Conservation (phyloP, 2,888 invertebrate genomes). For the Baronia brevicornis region DNA sequence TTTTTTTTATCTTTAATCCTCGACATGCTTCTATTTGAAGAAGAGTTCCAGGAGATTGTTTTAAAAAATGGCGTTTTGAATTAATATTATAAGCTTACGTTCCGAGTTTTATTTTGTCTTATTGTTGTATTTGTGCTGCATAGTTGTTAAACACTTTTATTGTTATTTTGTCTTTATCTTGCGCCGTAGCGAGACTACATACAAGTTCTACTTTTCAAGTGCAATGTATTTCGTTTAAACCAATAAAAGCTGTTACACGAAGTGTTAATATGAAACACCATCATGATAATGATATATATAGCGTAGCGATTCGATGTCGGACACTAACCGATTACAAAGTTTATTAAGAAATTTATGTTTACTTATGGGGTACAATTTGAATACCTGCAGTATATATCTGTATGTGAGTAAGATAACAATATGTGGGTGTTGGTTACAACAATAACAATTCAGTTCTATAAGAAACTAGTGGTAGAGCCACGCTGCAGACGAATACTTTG, state of each 20-base stretch:
- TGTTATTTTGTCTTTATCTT: constrained; percentile 11
- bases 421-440: too few species aligned
- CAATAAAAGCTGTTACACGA: constrained; percentile 14
- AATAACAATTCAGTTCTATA: too few species aligned
- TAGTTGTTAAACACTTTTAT: constrained; percentile 14
- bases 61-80: constrained; percentile 8
- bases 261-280: constrained; percentile 15
- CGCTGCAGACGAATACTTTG: too few species aligned
- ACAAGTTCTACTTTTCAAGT: constrained; percentile 9
- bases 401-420: background rate
- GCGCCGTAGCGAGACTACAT: constrained; percentile 8
- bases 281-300: constrained; percentile 6
- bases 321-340: constrained; percentile 8
- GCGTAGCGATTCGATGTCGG: constrained; percentile 5
- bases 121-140: constrained; percentile 12
- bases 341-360: constrained; percentile 10
- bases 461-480: too few species aligned
- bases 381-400: constrained; percentile 4
- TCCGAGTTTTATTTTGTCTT: constrained; percentile 5
- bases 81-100: constrained; percentile 11
- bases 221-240: constrained; percentile 14
- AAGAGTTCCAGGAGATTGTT: too few species aligned
- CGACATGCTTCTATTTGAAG: too few species aligned
- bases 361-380: too few species aligned
- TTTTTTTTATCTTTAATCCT: too few species aligned